Base-by-base conservation (phyloP, 2,888 invertebrate species). In the Rhagonycha lutea region DNA sequence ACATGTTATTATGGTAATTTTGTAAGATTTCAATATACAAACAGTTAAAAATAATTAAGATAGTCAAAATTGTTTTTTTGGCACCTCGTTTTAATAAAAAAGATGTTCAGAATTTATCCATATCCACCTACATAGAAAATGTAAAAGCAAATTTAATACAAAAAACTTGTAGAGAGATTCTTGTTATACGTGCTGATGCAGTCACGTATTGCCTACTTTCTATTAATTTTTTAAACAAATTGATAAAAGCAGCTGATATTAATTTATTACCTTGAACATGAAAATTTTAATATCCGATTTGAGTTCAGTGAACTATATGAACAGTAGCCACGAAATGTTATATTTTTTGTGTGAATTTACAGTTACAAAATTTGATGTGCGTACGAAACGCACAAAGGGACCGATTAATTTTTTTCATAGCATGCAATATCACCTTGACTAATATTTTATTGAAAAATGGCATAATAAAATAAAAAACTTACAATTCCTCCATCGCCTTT, bases 401-500 rank as follows among this genome's bases (percentile, higher is more conserved):
- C 47, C 47, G 47, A 47, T 47, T 8, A 14, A 18, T 62, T 62
- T 62, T 62, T 62, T 23, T 18, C 18, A 2, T 18, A 18, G 18
- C 12, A 12, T 3, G 0, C 8, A 8, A 65, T 9, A 12, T 24
- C 9, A 24, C 24, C 12, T 12, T 10, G 3, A 11, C 14, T 5
- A 23, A 26, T 24, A 65, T 4, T 65, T 65, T 14, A 23, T 23
- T 62, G 2, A 62, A 23, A 62, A 62, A 12, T 26, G 8, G 24
- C 11, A 24, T 11, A 65, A 70, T 70, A n/a, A 69, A 75, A 72
- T 24, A 65, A 65, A 65, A 24, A 65, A 83, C 83, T 83, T 82
- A 82, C 83, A 77, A 74, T 83, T 82, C 61, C 81, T 78, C 74
- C 80, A 80, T 73, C 81, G 70, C 65, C 80, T 73, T 61, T 75